Base-by-base conservation (phyloP, 1,140 invertebrate genomes). In the Drosophila varians region DNA sequence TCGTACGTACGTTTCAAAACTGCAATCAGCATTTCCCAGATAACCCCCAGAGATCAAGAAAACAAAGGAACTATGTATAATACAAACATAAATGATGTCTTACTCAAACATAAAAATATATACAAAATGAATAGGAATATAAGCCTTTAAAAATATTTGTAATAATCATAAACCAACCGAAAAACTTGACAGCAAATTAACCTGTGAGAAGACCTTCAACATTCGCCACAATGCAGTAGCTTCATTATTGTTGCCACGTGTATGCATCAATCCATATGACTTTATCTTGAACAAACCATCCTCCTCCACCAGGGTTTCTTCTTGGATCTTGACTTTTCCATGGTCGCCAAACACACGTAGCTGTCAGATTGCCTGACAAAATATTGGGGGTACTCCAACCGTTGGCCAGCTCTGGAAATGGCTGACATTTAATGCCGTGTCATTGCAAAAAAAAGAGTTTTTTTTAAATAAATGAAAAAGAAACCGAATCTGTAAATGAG, bases 401-500 rank as follows among this genome's bases (percentile, higher is more conserved):
- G 38, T 42, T 49, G 46, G 11, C 46, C 46, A 31, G 9, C 46
- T n/a, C 23, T 47, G 45, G 43, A 11, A 21, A 36, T 16, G 36
- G 36, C 18, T 57, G 54, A 57, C 54, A 57, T 61, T 69, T 62
- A 54, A 38, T 69, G 65, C 34, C 43, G n/a, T 55, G 45, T 64
- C 58, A 70, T 26, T 55, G 31, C 18, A 18, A 28, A 34, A 45
- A 12, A 19, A 45, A 58, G 21, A n/a, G n/a, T n/a, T n/a, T n/a
- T n/a, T 26, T 7, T 3, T 3, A 31, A 11, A 11, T 31, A 31
- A 11, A 11, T 31, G 28, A 19, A 69, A 55, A 38, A 21, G 45
- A 53, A 60, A 42, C 38, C 23, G 47, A 66, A 21, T 71, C 49
- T 43, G 42, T 38, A 64, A 69, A 72, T 77, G 61, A 72, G 74